Base-by-base conservation (phyloP, 2,113 vertebrate species). In the Gasterosteus nipponicus region DNA sequence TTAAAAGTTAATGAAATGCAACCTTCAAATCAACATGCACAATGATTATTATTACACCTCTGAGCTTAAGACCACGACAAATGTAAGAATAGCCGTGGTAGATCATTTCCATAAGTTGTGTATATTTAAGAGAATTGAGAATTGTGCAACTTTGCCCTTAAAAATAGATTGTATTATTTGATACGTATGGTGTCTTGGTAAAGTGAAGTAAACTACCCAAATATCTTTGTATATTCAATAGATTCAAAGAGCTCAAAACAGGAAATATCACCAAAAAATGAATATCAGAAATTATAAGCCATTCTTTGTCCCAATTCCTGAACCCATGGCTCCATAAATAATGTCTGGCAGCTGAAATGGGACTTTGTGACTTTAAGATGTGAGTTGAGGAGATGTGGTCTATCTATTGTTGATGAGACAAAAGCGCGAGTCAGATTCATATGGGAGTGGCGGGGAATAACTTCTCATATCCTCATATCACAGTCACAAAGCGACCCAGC, bases 361-460 rank as follows among this genome's bases (percentile, higher is more conserved):
- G 91, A 88, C 88, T 91, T 95, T 95, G 92, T 95, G 91, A 91
- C 97, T 98, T 97, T 97, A 97, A 98, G 96, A 96, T 93, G 95
- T 94, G 89, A 94, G 94, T 94, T 92, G 78, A 81, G 94, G 91
- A 95, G 92, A 94, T 94, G 95, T 92, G 92, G 87, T 94, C 95
- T 96, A 97, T 97, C 96, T 96, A 96, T 97, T 96, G 95, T 97
- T 93, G 95, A 87, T 93, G 93, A 95, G 92, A 96, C 94, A 90
- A 95, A 95, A 93, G 94, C 92, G 89, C 86, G 86, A 95, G 94
- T 95, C 93, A 97, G 95, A 96, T 94, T 92, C 94, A 95, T 96
- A 94, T 94, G 95, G 93, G 93, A 93, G 92, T 90, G 94, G 93
- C 77, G 84, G 89, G 87, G 93, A 94, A 92, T 94, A 96, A 94